A percentile compares a stretch with the other conserved stretches of the same genome.
These are phyloP conservation scores for Platorchestia sp. DNA, from an alignment of 1,140 invertebrate genomes.

Conservation along the genomic window DNA sequence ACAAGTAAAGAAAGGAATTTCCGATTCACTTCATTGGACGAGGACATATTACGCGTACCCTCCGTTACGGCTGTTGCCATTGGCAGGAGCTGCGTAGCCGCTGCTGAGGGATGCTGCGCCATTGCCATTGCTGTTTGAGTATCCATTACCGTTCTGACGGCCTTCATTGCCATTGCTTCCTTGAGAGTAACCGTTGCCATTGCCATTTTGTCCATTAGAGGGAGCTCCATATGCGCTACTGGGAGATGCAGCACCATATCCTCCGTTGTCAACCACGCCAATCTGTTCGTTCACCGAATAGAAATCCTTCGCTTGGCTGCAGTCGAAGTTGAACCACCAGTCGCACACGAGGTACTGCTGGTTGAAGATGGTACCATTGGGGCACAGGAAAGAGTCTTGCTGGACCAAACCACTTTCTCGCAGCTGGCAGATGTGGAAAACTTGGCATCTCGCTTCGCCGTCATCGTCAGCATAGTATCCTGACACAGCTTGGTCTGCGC, in stretches of 20 bases:
- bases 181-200: neutral
- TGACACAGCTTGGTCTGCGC: constrained; percentile 70
- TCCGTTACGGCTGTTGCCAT: neutral
- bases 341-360: constrained; percentile 76
- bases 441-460: constrained; percentile 72
- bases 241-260: neutral
- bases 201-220: neutral
- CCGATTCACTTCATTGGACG: no score
- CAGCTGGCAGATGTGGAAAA: constrained; percentile 65
- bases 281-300: constrained; percentile 57
- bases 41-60: no score
- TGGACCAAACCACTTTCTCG: constrained; percentile 35
- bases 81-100: neutral
- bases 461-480: constrained; percentile 73
- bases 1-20: no score
- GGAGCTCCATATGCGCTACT: neutral
- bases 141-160: constrained; percentile 44
- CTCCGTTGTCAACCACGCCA: constrained; percentile 13
- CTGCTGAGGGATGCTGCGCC: neutral
- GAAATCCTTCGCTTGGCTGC: constrained; percentile 69
- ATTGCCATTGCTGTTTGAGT: neutral
- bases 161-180: no score
- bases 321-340: constrained; percentile 76
- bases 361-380: constrained; percentile 76
- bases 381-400: constrained; percentile 66